A percentile compares a stretch with the other conserved stretches of the same genome.
Evolutionary conservation across 2,113 vertebrate species (phyloP).

Genomic region (Ovis canadensis): DNA sequence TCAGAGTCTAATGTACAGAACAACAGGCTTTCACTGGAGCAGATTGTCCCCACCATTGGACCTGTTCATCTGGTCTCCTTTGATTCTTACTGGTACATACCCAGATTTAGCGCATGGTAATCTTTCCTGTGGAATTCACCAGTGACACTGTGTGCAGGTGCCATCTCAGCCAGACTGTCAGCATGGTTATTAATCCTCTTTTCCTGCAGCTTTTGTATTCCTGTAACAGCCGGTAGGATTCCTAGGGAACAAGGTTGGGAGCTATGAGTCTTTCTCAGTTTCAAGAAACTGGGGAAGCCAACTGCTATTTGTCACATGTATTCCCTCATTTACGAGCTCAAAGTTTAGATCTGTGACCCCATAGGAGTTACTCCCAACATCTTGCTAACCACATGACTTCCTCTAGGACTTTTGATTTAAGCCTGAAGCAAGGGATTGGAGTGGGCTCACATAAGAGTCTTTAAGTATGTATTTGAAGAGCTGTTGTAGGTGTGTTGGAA

Average conservation of each 20-base stretch:
- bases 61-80: background rate
- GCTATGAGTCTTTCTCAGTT: background rate
- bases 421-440: background rate
- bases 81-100: background rate
- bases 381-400: background rate
- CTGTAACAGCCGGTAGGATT: background rate
- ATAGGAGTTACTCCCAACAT: background rate
- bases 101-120: background rate
- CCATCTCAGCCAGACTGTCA: background rate
- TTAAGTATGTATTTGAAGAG: slow-evolving; percentile 38
- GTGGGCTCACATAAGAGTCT: background rate
- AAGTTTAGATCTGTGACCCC: background rate
- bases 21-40: background rate
- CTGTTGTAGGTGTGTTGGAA: background rate
- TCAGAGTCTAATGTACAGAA: background rate
- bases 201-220: background rate
- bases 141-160: background rate
- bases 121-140: background rate
- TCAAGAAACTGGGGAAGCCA: background rate
- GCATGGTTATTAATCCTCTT: background rate
- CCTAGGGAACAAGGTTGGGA: background rate
- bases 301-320: background rate
- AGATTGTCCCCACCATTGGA: background rate
- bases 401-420: background rate
- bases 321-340: background rate